phyloP scores from a whole-genome alignment of 2,797 vertebrate genomes.

The Sebastes taczanowskii region DNA sequence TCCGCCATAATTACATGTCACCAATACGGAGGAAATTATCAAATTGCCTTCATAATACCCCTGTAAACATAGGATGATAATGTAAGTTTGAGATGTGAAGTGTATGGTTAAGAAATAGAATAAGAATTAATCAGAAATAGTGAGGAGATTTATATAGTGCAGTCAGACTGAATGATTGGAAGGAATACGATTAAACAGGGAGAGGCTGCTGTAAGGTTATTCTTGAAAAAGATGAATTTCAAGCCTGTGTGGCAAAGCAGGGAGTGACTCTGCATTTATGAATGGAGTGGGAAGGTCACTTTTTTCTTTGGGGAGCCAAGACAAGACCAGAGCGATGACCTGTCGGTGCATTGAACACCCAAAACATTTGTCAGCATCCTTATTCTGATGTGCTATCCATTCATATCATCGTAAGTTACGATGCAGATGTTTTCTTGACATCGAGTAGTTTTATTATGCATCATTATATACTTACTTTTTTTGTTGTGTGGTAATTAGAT shows the following conservation, averaged over 20 bases:
- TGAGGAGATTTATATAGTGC: neutral
- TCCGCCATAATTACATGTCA: neutral
- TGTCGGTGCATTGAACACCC: neutral
- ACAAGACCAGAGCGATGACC: conserved; percentile 7
- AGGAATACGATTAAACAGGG: neutral
- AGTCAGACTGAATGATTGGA: conserved; percentile 3
- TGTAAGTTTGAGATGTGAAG: neutral
- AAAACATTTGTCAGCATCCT: neutral
- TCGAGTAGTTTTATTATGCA: neutral
- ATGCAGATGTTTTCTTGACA: neutral
- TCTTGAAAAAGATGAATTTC: conserved; percentile 17
- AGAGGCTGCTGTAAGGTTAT: neutral
- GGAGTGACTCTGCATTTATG: conserved; percentile 7
- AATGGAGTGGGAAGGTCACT: conserved; percentile 20
- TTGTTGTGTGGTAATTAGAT: neutral
- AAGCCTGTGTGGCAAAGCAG: conserved; percentile 2
- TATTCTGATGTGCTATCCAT: neutral
- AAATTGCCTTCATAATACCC: neutral
- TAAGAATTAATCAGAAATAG: neutral
- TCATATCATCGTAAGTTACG: neutral
- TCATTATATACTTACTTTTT: neutral
- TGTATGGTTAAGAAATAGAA: neutral
- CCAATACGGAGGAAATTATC: neutral
- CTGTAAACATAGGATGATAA: neutral
- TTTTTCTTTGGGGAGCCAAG: conserved; percentile 10